Percentiles rank a stretch among this genome's conserved stretches.
phyloP scores from a whole-genome alignment of 2,888 invertebrate species.

The Venusia cambrica region DNA sequence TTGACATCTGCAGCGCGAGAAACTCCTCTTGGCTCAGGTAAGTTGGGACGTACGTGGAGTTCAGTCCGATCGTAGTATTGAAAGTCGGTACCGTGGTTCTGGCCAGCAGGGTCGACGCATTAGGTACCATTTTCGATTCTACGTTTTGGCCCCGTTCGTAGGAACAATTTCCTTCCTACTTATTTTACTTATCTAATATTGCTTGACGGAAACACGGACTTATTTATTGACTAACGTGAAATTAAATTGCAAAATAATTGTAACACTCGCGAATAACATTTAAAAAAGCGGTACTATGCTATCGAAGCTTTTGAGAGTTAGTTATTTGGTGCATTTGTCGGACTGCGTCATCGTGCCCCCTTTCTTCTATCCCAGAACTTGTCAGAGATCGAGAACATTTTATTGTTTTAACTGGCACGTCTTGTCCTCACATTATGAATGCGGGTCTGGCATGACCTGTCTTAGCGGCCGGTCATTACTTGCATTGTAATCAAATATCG shows the following conservation, averaged over 20 bases:
- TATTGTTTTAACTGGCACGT: conserved; percentile 40
- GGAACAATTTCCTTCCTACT: conserved; percentile 14
- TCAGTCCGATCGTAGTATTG: conserved; percentile 53
- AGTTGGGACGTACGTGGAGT: conserved; percentile 73
- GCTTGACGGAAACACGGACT: conserved; percentile 27
- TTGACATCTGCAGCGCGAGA: conserved; percentile 78
- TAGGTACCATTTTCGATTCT: conserved; percentile 56
- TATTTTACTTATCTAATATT: conserved; percentile 29
- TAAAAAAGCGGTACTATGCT: conserved; percentile 65
- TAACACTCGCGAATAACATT: conserved; percentile 55
- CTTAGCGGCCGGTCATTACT: conserved; percentile 37
- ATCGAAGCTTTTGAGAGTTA: conserved; percentile 44
- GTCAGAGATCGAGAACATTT: conserved; percentile 66
- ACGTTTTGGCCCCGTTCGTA: conserved; percentile 52
- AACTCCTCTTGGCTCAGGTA: conserved; percentile 81
- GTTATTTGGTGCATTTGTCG: conserved; percentile 55
- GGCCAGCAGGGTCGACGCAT: conserved; percentile 47
- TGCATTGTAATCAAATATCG: conserved; percentile 42
- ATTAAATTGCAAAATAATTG: conserved; percentile 53
- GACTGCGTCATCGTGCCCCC: conserved; percentile 61
- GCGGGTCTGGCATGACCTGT: conserved; percentile 28
- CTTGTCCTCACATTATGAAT: conserved; percentile 37
- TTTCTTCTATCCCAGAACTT: conserved; percentile 71
- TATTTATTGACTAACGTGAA: conserved; percentile 22
- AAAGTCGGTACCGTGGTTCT: conserved; percentile 55